Conservation (phyloP, 2,888 invertebrate species). For the Timema podura region DNA sequence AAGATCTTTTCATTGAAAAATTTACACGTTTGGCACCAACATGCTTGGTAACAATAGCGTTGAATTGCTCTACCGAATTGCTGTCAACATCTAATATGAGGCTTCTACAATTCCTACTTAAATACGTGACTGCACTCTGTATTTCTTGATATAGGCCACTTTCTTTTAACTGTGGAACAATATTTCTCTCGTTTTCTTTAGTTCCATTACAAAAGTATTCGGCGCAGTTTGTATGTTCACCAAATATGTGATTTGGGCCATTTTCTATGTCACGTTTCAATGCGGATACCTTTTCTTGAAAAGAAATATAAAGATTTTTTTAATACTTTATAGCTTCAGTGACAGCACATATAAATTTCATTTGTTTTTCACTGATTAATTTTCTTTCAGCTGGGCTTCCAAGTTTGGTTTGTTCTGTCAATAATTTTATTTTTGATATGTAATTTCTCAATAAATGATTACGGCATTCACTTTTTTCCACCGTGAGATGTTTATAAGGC, state of each 20-base stretch:
- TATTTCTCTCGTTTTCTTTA: too few species aligned
- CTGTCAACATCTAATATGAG: not conserved
- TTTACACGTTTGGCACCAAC: constrained; percentile 8
- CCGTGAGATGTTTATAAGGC: constrained; percentile 1
- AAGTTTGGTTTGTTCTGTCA: not conserved
- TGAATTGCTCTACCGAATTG: constrained; percentile 17
- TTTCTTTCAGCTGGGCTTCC: constrained; percentile 1
- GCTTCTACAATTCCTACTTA: constrained; percentile 14
- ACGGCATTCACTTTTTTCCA: constrained; percentile 2
- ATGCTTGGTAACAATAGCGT: constrained; percentile 1
- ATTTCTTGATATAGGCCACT: constrained; percentile 15
- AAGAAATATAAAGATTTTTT: not conserved
- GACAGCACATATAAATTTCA: constrained; percentile 15
- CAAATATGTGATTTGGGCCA: constrained; percentile 18
- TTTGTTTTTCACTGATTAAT: not conserved
- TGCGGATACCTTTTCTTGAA: not conserved
- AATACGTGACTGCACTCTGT: not conserved
- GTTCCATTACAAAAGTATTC: constrained; percentile 19
- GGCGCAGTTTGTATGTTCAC: not conserved
- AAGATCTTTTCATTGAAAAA: constrained; percentile 14
- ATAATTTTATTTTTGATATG: not conserved
- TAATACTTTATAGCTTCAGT: constrained; percentile 1
- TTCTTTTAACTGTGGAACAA: too few species aligned
- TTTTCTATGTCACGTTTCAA: constrained; percentile 13
- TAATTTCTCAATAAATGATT: constrained; percentile 19